Evolutionary conservation across 2,113 vertebrate genomes (phyloP), one percentile per base, ranked within the genome.

Genomic region (Menidia beryllina): DNA sequence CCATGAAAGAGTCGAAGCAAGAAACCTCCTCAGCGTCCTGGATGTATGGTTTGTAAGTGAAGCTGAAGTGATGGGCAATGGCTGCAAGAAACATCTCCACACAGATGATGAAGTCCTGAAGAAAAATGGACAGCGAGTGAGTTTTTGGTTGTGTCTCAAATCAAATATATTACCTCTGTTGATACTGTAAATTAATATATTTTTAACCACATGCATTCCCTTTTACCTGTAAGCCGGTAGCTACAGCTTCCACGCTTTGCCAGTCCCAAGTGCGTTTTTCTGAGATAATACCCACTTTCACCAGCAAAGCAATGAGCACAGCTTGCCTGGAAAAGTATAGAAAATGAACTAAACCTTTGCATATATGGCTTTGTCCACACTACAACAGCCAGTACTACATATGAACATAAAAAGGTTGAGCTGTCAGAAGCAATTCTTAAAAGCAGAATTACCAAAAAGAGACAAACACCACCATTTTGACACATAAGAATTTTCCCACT

Each of bases 71-170:
- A 83, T 99, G 97, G 6, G 97, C 98, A 34, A 99, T 95, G 61
- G 97, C 98, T 64, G 97, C 97, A 58, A 99, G 90, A 77, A 99
- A 97, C 98, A 99, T 99, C 91, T 99, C 97, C 57, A 99, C 93
- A 61, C 98, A 99, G 86, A 98, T 99, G 21, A 98, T 93, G 47
- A 99, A 99, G 88, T 99, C 98, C 98, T 99, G 77, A 21, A 25
- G 54, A 47, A 27, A 1, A 70, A 0, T 24, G 52, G 30, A n/a
- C 7, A 57, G 13, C 54, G 50, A 15, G 19, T 4, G 4, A 2
- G 15, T 14, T 17, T 15, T 5, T 26, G 14, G 9, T 53, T 24
- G 25, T 30, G 45, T 65, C 38, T 24, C 4, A 17, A 1, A 52
- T 1, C 0, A 15, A 47, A 14, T 12, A 27, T 25, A 26, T 30